Base-by-base conservation (phyloP, 2,797 vertebrate genomes). In the Halcyon leucocephala region DNA sequence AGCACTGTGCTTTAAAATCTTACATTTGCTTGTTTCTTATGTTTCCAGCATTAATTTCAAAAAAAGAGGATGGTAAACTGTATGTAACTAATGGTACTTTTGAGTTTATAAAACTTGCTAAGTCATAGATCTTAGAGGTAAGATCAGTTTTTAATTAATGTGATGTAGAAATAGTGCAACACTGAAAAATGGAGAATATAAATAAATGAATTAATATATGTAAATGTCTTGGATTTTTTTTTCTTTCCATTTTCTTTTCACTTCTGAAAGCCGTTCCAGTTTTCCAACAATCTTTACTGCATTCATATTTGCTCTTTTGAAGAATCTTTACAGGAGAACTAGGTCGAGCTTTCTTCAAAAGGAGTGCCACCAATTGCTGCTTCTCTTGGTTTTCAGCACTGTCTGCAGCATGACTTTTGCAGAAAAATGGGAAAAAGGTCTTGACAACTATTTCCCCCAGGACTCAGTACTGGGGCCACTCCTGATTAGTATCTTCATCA, bases 201-300 rank as follows among this genome's bases (percentile, higher is more conserved):
- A 97, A 92, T 95, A 96, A 97, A 97, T 44, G 14, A 51, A 82
- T 86, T 92, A 77, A 93, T 92, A 90, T 82, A 83, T 91, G 13
- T 73, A 57, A 72, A 71, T 0, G n/a, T 48, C 33, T 77, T 82
- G 71, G 21, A 18, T 85, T 95, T 6, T 93, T 87, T 4, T 71
- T 60, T 81, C 5, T 71, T 70, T 82, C 28, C 20, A 7, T 71
- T 87, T 72, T 69, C 7, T 77, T 87, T 64, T 72, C 7, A 25
- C 26, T 70, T 83, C 54, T 71, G 10, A 54, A 82, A 82, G 57
- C 73, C 66, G 20, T 70, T 88, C 54, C 4, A 1, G 8, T 83
- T 88, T 87, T 81, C 42, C 35, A 66, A 61, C 31, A 62, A 52
- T 73, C 55, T 86, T 77, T 20, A 51, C 35, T n/a, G 37, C 17